A percentile compares a stretch with the other conserved stretches of the same genome.
These are phyloP conservation scores for Amphiura filiformis DNA, from an alignment of 35 echinoderm and acorn worm genomes.

Conservation along the genomic window DNA sequence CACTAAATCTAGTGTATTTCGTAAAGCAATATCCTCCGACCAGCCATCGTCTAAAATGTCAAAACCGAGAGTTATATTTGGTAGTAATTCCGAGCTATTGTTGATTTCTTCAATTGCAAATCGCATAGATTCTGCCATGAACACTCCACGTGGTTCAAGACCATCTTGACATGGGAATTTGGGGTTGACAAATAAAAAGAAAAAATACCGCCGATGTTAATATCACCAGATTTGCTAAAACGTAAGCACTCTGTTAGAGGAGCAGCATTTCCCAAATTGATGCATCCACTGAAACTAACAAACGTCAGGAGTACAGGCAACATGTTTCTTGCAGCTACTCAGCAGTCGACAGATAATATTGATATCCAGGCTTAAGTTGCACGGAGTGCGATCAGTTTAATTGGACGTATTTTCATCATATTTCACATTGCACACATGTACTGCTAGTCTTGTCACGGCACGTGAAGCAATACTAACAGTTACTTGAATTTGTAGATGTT, in stretches of 20 bases:
- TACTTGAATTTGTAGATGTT: too few relatives aligned
- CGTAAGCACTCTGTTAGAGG: not conserved
- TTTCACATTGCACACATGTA: too few relatives aligned
- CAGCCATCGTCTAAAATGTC: slow-evolving; percentile 41
- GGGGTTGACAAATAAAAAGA: slow-evolving; percentile 2
- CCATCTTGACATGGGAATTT: not conserved
- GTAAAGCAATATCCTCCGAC: slow-evolving; percentile 10
- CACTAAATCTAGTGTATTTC: slow-evolving; percentile 8
- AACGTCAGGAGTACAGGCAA: not conserved
- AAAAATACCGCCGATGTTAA: slow-evolving; percentile 27
- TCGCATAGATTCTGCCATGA: slow-evolving; percentile 28
- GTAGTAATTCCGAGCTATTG: slow-evolving; percentile 16
- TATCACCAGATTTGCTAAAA: not conserved
- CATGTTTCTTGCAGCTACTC: not conserved
- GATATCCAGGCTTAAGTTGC: too few relatives aligned
- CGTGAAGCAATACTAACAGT: too few relatives aligned
- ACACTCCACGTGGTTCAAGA: not conserved
- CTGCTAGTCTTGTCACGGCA: too few relatives aligned
- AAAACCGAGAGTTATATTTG: slow-evolving; percentile 35
- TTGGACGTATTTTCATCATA: too few relatives aligned
- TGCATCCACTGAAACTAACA: not conserved
- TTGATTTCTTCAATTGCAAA: slow-evolving; percentile 44
- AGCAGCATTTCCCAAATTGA: not conserved
- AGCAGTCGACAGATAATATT: too few relatives aligned
- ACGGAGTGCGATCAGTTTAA: too few relatives aligned